A percentile compares a stretch with the other conserved stretches of the same genome.
Evolutionary conservation across 2,113 vertebrate genomes (phyloP).

Genomic region (Gobius niger): DNA sequence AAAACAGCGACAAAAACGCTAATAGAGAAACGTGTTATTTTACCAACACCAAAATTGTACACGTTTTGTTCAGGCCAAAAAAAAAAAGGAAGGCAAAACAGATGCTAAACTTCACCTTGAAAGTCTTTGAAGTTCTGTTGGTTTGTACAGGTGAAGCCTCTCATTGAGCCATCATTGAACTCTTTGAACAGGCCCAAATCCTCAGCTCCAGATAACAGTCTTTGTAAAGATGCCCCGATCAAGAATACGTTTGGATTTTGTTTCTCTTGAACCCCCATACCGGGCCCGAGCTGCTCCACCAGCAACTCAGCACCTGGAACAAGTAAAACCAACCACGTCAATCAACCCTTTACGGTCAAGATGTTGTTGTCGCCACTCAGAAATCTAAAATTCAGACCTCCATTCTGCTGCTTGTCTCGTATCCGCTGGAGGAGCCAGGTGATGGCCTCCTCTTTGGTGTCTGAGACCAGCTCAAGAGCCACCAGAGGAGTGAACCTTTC

Average conservation of each 20-base stretch:
- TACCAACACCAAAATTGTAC: background rate
- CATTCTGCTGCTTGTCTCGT: slow-evolving; percentile 81
- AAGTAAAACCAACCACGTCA: background rate
- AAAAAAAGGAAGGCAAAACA: background rate
- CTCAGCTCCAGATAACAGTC: slow-evolving; percentile 89
- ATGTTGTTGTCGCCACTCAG: background rate
- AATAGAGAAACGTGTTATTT: background rate
- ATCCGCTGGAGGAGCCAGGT: slow-evolving; percentile 87
- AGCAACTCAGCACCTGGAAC: slow-evolving; percentile 85
- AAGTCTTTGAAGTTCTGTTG: slow-evolving; percentile 87
- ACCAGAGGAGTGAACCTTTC: slow-evolving; percentile 85
- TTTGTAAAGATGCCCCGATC: slow-evolving; percentile 82
- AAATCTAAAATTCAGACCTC: slow-evolving; percentile 72
- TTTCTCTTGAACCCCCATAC: slow-evolving; percentile 62
- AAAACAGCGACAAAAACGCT: background rate
- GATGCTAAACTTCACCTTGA: slow-evolving; percentile 71
- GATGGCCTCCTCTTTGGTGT: slow-evolving; percentile 83
- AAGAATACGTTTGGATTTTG: slow-evolving; percentile 83
- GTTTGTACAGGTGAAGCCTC: slow-evolving; percentile 84
- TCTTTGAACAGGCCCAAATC: slow-evolving; percentile 90
- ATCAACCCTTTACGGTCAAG: background rate
- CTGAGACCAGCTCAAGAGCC: slow-evolving; percentile 84
- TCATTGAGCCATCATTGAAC: slow-evolving; percentile 88
- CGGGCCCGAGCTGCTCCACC: slow-evolving; percentile 78
- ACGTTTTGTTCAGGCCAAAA: too few relatives aligned